phyloP scores from a whole-genome alignment of 1,140 invertebrate genomes.

The Ceratitis capitata region DNA sequence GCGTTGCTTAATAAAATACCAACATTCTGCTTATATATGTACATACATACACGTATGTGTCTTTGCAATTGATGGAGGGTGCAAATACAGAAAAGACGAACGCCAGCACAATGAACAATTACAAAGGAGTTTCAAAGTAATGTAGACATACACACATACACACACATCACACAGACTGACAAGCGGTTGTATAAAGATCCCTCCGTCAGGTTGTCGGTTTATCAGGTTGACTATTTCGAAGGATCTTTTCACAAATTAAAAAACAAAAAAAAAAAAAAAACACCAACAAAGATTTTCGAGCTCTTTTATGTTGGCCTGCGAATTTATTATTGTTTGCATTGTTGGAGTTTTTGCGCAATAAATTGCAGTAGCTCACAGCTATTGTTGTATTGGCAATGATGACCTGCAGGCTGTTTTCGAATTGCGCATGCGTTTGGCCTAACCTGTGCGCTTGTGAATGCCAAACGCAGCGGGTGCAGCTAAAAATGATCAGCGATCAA shows the following conservation, averaged over 20 bases:
- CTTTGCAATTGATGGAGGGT: slow-evolving; percentile 29
- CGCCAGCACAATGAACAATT: slow-evolving; percentile 22
- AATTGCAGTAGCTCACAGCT: neutral
- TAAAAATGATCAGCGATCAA: neutral
- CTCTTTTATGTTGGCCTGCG: neutral
- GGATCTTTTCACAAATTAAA: neutral
- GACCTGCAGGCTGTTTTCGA: neutral
- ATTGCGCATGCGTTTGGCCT: neutral
- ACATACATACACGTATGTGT: too few species aligned
- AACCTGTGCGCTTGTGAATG: too few species aligned
- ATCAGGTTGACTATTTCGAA: slow-evolving; percentile 22
- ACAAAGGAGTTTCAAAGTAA: neutral
- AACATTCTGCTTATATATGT: neutral
- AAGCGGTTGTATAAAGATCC: neutral
- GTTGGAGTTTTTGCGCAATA: slow-evolving; percentile 27
- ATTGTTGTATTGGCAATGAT: neutral
- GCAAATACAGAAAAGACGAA: slow-evolving; percentile 35
- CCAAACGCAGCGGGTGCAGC: neutral
- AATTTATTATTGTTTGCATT: slow-evolving; percentile 2
- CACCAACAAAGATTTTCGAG: neutral
- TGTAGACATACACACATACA: neutral
- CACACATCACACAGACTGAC: neutral
- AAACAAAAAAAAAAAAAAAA: neutral
- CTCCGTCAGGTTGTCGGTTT: slow-evolving; percentile 1
- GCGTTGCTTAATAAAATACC: neutral